A percentile compares a stretch with the other conserved stretches of the same genome.
Conservation (phyloP, 2,113 vertebrate genomes). For the Saccopteryx leptura region DNA sequence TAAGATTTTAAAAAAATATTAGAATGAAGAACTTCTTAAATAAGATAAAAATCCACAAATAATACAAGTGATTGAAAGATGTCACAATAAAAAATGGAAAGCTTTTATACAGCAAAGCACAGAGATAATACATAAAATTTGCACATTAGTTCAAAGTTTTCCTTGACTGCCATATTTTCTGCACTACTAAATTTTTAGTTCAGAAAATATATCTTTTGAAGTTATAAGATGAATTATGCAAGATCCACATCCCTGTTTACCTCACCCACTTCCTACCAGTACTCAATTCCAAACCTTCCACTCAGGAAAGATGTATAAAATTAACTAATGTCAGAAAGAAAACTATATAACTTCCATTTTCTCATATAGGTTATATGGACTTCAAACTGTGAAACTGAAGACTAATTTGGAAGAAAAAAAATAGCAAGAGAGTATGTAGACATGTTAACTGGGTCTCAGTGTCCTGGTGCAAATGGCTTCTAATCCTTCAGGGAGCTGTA, state of each 20-base stretch:
- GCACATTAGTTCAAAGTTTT: conserved; percentile 25
- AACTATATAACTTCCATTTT: conserved; percentile 48
- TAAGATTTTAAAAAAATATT: neutral
- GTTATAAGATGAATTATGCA: neutral
- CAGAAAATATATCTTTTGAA: neutral
- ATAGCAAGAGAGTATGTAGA: neutral
- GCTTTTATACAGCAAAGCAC: conserved; percentile 24
- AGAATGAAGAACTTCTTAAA: conserved; percentile 37
- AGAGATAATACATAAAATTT: neutral
- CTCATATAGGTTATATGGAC: neutral
- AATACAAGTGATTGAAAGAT: conserved; percentile 27
- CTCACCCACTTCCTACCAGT: neutral
- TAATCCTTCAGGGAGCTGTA: neutral
- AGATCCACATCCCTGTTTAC: neutral
- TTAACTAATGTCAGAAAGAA: neutral
- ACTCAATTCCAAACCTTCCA: neutral
- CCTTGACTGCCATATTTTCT: conserved; percentile 36
- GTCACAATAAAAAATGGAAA: conserved; percentile 5
- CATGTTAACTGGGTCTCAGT: neutral
- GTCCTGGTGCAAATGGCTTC: neutral
- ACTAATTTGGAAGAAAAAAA: neutral
- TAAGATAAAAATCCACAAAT: conserved; percentile 56
- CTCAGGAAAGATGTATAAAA: conserved; percentile 3
- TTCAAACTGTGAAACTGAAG: neutral
- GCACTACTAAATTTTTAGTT: conserved; percentile 24